Evolutionary conservation across 2,113 vertebrate species (phyloP).

Genomic region (Notothenia coriiceps): DNA sequence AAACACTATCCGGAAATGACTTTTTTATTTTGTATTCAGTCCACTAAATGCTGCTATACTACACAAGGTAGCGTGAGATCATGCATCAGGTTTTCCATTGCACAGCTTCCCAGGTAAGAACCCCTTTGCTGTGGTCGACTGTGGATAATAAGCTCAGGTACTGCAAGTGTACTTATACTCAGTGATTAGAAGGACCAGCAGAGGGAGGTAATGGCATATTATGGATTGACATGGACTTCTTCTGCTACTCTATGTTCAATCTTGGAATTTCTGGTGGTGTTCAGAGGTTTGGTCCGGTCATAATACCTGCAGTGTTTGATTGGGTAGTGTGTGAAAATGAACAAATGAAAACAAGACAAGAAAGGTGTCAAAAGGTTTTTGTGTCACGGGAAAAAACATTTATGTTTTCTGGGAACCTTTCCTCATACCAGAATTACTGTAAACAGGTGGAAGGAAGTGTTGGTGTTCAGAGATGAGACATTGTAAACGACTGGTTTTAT

Average conservation of each 20-base stretch:
- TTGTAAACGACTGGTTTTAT: slow-evolving; percentile 26
- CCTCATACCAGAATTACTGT: not conserved
- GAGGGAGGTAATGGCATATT: slow-evolving; percentile 9
- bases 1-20: too few species aligned
- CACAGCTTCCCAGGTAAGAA: slow-evolving; percentile 10
- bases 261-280: not conserved
- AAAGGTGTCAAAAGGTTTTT: not conserved
- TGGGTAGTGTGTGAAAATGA: not conserved
- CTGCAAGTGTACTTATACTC: not conserved
- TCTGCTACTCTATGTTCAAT: not conserved
- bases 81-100: not conserved
- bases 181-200: slow-evolving; percentile 1
- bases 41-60: not conserved
- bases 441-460: not conserved
- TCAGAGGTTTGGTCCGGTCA: not conserved
- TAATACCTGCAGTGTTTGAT: not conserved
- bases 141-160: not conserved
- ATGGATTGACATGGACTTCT: not conserved
- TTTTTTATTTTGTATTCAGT: too few species aligned
- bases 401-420: not conserved
- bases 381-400: not conserved
- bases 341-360: not conserved
- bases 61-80: slow-evolving; percentile 6
- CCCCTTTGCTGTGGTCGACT: slow-evolving; percentile 18
- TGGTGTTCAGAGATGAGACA: not conserved